These are phyloP conservation scores for Erpornis zantholeuca DNA, from an alignment of 2,113 vertebrate genomes.

Conservation along the genomic window DNA sequence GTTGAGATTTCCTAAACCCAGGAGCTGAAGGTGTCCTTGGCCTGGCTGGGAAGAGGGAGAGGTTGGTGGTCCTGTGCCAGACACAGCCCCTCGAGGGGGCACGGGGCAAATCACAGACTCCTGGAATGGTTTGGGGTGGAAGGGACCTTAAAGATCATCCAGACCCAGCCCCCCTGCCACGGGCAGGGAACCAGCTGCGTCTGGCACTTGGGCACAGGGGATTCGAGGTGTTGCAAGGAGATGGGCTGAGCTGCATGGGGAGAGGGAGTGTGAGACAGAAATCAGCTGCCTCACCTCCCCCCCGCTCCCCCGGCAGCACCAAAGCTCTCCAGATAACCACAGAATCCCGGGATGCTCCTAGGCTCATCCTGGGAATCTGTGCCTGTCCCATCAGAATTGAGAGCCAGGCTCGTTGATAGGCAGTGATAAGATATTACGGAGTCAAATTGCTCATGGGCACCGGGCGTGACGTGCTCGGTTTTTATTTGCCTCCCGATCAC, in stretches of 20 bases:
- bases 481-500: neutral
- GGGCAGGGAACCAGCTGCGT: neutral
- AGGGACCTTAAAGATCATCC: neutral
- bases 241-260: neutral
- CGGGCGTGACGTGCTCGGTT: neutral
- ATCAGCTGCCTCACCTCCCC: neutral
- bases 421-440: neutral
- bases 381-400: neutral
- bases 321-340: neutral
- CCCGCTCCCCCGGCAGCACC: fast-evolving
- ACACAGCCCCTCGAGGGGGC: neutral
- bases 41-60: neutral
- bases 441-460: neutral
- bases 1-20: neutral
- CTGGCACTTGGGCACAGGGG: neutral
- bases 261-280: slow-evolving; percentile 20
- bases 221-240: neutral
- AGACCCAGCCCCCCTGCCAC: neutral
- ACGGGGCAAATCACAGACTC: neutral
- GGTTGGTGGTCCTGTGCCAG: neutral
- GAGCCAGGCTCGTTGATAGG: neutral
- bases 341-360: neutral
- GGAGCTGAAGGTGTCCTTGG: neutral
- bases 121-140: neutral
- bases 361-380: neutral